Conservation (phyloP, 2,797 vertebrate species). For the Hypotaenidia okinawae region DNA sequence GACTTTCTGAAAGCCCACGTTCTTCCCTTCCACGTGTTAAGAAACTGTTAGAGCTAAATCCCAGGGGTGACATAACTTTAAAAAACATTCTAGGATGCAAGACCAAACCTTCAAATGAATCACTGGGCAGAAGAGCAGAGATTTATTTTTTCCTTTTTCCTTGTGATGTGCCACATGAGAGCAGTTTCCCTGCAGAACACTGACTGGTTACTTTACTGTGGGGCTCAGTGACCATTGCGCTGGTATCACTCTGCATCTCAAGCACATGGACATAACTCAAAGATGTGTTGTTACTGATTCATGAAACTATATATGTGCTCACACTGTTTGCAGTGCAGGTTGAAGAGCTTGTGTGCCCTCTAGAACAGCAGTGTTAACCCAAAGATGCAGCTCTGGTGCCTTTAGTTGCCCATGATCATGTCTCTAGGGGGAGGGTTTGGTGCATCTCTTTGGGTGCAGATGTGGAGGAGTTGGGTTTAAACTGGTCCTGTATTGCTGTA, state of each 20-base stretch:
- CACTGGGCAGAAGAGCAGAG: neutral
- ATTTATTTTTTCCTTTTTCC: neutral
- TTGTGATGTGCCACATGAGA: rapidly evolving
- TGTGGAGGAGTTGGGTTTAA: neutral
- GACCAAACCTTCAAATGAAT: neutral
- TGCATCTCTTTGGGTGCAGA: neutral
- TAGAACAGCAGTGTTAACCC: neutral
- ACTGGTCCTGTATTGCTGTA: neutral
- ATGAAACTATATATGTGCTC: neutral
- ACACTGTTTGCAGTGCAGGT: neutral
- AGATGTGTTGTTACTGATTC: neutral
- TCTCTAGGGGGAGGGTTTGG: neutral
- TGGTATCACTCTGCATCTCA: neutral
- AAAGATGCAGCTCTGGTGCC: neutral
- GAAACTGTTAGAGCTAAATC: neutral
- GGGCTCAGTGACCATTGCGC: neutral
- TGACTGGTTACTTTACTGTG: neutral
- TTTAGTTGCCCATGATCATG: neutral
- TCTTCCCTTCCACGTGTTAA: neutral
- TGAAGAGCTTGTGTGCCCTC: neutral
- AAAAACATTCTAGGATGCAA: neutral
- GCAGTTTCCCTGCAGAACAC: neutral
- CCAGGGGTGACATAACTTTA: neutral
- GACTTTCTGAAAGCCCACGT: neutral
- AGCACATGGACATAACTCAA: neutral